Evolutionary conservation across 2,797 vertebrate genomes (phyloP).

Genomic region (Diplodus puntazzo): DNA sequence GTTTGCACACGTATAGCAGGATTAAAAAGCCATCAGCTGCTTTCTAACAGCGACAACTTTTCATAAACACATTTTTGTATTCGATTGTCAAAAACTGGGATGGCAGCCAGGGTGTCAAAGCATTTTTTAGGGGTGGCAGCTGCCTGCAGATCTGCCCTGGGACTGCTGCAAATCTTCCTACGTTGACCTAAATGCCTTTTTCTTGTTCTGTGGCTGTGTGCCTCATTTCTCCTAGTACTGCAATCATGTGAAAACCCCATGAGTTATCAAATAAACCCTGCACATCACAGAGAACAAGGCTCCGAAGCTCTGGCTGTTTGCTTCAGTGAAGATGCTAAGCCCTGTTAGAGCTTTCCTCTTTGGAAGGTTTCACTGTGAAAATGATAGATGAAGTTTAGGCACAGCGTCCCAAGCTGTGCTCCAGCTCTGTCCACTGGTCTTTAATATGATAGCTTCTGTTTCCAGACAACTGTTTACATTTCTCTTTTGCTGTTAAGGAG

Average conservation of each 20-base stretch:
- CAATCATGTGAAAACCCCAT: constrained; percentile 53
- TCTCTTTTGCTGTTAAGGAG: constrained; percentile 59
- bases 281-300: constrained; percentile 31
- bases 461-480: constrained; percentile 74
- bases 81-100: no score
- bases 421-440: constrained; percentile 28
- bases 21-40: no score
- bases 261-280: constrained; percentile 54
- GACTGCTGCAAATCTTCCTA: constrained; percentile 17
- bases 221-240: constrained; percentile 45
- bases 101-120: no score
- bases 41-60: no score
- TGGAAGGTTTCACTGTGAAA: constrained; percentile 25
- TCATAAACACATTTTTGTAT: no score
- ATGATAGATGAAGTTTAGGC: constrained; percentile 16
- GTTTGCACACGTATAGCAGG: no score
- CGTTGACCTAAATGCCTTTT: constrained; percentile 79
- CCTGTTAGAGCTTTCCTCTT: constrained; percentile 13
- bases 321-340: constrained; percentile 20
- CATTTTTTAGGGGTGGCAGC: no score
- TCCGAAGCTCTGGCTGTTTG: constrained; percentile 3
- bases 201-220: constrained; percentile 67
- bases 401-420: neutral
- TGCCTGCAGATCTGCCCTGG: no score
- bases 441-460: constrained; percentile 36